These are phyloP conservation scores for Sphenopsis melanotis DNA, from an alignment of 2,797 vertebrate genomes.

Conservation along the genomic window DNA sequence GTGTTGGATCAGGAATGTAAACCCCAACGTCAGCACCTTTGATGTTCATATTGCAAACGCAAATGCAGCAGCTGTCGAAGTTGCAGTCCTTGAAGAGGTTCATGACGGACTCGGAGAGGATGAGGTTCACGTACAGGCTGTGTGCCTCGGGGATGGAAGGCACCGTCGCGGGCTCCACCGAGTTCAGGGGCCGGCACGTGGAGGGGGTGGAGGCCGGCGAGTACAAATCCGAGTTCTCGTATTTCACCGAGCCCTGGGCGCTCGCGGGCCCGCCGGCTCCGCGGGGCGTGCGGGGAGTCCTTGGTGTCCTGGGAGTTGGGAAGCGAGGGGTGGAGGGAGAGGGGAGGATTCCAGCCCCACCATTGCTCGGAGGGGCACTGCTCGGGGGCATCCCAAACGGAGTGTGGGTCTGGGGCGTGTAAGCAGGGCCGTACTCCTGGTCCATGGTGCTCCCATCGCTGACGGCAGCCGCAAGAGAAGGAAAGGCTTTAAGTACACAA, in stretches of 20 bases:
- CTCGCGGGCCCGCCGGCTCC: conserved; percentile 90
- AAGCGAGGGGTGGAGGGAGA: conserved; percentile 96
- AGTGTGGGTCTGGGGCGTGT: conserved; percentile 94
- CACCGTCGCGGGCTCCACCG: conserved; percentile 94
- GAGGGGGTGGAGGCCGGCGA: conserved; percentile 97
- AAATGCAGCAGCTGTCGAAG: conserved; percentile 99
- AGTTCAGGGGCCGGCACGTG: conserved; percentile 93
- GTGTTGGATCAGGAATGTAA: conserved; percentile 92
- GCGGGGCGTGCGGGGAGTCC: conserved; percentile 92
- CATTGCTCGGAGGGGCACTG: conserved; percentile 94
- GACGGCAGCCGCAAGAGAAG: conserved; percentile 71
- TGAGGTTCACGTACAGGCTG: conserved; percentile 98
- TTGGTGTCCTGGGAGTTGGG: conserved; percentile 92
- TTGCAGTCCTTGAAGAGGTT: conserved; percentile 99
- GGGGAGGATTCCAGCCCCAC: conserved; percentile 89
- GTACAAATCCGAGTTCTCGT: conserved; percentile 95
- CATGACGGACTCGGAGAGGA: conserved; percentile 97
- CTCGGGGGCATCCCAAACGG: conserved; percentile 90
- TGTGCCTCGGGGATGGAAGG: conserved; percentile 96
- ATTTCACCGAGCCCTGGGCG: conserved; percentile 93
- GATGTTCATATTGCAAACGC: conserved; percentile 99
- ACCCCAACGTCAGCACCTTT: conserved; percentile 96
- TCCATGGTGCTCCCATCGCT: conserved; percentile 93
- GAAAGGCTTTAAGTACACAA: neutral
- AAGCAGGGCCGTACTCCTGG: conserved; percentile 92